phyloP scores from a whole-genome alignment of 2,888 invertebrate genomes.

The Timandra comae region DNA sequence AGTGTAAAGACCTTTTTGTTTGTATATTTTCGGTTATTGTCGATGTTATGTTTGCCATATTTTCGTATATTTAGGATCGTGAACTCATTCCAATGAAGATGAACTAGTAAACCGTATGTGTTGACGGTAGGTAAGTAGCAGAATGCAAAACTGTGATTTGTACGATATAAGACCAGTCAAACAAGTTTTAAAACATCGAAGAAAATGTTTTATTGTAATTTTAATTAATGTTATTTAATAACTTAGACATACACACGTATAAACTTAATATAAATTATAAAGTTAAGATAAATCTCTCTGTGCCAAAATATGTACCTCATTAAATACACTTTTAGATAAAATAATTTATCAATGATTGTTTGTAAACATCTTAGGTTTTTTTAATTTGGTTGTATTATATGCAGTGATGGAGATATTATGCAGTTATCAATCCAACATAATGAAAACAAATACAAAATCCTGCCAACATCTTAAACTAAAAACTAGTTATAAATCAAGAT shows the following conservation, averaged over 20 bases:
- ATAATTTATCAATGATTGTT: conserved; percentile 56
- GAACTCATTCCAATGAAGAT: conserved; percentile 64
- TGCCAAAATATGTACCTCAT: conserved; percentile 91
- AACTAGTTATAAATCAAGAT: too few species aligned
- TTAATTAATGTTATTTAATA: conserved; percentile 54
- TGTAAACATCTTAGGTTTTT: conserved; percentile 55
- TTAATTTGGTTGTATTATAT: conserved; percentile 13
- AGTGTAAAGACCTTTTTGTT: too few species aligned
- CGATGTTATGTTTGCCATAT: conserved; percentile 53
- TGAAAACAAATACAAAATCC: conserved; percentile 12
- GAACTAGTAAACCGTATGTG: conserved; percentile 62
- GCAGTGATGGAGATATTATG: too few species aligned
- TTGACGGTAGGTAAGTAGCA: conserved; percentile 68
- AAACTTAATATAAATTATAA: conserved; percentile 62
- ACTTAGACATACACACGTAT: conserved; percentile 62
- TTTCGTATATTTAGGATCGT: conserved; percentile 52
- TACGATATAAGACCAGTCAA: conserved; percentile 75
- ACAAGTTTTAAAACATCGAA: conserved; percentile 76
- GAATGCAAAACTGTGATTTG: conserved; percentile 76
- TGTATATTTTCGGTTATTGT: conserved; percentile 3
- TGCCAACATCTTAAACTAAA: neutral
- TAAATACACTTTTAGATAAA: conserved; percentile 74
- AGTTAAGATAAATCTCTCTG: conserved; percentile 80
- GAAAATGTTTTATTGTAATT: conserved; percentile 66
- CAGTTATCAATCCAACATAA: neutral